phyloP scores from a whole-genome alignment of 2,888 invertebrate genomes.

The Drosophila vallismaia region DNA sequence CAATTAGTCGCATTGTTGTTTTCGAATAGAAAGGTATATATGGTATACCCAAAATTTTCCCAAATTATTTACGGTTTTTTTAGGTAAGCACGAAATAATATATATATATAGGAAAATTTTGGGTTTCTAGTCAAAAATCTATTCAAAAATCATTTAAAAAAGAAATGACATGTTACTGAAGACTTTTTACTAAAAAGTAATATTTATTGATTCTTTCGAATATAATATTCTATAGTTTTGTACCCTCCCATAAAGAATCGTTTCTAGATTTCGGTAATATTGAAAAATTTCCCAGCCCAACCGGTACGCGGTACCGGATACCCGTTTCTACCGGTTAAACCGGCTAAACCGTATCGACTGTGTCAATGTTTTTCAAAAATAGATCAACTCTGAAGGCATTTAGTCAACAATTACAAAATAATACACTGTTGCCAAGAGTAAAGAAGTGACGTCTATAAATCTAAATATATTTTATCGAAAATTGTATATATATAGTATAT shows the following conservation, averaged over 20 bases:
- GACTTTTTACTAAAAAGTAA: background rate
- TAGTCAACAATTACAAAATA: slow-evolving; percentile 23
- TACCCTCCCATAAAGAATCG: background rate
- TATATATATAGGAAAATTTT: background rate
- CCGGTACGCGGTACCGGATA: slow-evolving; percentile 2
- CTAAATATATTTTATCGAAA: background rate
- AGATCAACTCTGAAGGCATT: slow-evolving; percentile 51
- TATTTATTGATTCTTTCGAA: too few relatives aligned
- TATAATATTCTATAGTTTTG: too few relatives aligned
- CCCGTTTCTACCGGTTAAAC: slow-evolving; percentile 41
- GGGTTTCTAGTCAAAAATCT: too few relatives aligned
- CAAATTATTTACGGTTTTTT: slow-evolving; percentile 32
- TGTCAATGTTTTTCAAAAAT: slow-evolving; percentile 54
- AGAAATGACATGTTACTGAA: too few relatives aligned
- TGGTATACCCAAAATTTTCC: background rate
- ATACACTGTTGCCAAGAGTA: slow-evolving; percentile 28
- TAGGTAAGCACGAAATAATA: background rate
- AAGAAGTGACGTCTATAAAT: slow-evolving; percentile 2
- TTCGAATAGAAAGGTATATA: slow-evolving; percentile 2
- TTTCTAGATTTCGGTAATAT: background rate
- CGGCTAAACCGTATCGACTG: slow-evolving; percentile 33
- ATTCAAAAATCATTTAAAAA: too few relatives aligned
- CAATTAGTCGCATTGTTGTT: slow-evolving; percentile 26
- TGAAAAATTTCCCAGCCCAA: slow-evolving; percentile 13
- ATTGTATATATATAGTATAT: slow-evolving; percentile 3